Evolutionary conservation across 2,888 invertebrate genomes (phyloP), one percentile per base, ranked within the genome.

Genomic region (Synergus japonicus): DNA sequence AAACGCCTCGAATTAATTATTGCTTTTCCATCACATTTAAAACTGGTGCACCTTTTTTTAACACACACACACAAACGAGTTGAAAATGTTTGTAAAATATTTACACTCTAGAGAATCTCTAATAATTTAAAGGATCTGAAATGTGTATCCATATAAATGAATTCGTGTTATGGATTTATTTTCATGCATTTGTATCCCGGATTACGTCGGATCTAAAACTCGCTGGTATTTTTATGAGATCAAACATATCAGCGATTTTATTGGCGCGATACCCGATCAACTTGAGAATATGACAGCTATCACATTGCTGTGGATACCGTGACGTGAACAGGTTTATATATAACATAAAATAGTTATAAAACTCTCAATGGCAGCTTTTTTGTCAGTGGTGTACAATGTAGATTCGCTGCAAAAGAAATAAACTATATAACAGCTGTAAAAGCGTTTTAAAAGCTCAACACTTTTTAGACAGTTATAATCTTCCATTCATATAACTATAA

Each of bases 261-360:
- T 37, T 69, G 13, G 37, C 37, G 29, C 54, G 29, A 73, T 49
- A 22, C n/a, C 9, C 49, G 15, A 73, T 49, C 37, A 73, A 54
- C 69, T 73, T 54, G 69, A 73, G 54, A 54, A 54, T 37, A 49
- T 73, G 69, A 73, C 69, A 69, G 46, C 67, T 46, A 69, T 69
- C 67, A 29, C 46, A 69, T 18, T 49, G 43, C n/a, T 66, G 46
- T 69, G 29, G 46, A 69, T 22, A 46, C 22, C 22, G 7, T 49
- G 46, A 46, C 7, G 46, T 69, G 67, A 69, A 69, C 22, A 29
- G 13, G 46, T 12, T 54, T 37, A 37, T 73, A 69, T 69, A 29
- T 49, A 15, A 1, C n/a, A 54, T 73, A n/a, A 73, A 69, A 12
- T 37, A 22, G 49, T 67, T 69, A 15, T 37, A 5, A 65, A 41